phyloP scores from a whole-genome alignment of 2,888 invertebrate species.

The Oasisia sp. region DNA sequence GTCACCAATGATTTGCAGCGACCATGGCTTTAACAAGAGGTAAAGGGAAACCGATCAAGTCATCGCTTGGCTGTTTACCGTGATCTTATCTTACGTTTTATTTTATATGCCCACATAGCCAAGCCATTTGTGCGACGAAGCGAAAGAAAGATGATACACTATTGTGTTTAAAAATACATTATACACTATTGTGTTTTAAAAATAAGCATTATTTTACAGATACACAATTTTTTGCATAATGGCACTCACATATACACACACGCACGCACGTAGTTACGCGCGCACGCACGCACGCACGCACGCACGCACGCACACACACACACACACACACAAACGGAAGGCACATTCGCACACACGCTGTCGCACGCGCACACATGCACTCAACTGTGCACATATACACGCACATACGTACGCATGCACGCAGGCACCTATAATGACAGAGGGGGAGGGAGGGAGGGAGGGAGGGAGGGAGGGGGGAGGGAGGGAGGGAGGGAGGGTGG shows the following conservation, averaged over 20 bases:
- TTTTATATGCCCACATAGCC: too few species aligned
- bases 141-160: too few species aligned
- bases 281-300: background rate
- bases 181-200: too few species aligned
- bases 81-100: too few species aligned
- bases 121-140: too few species aligned
- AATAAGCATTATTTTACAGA: too few species aligned
- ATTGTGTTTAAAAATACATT: too few species aligned
- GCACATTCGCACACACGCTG: background rate
- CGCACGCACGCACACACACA: background rate
- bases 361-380: background rate
- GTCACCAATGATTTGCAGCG: background rate
- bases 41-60: background rate
- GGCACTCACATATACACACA: background rate
- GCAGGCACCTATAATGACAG: background rate
- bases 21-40: background rate
- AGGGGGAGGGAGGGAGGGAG: background rate
- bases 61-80: background rate
- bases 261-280: background rate
- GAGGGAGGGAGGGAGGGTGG: too few species aligned
- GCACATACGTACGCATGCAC: background rate
- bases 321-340: background rate
- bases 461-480: too few species aligned
- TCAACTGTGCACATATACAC: background rate
- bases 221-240: too few species aligned